Conservation (phyloP, 2,888 invertebrate genomes). For the Erebia epiphron region DNA sequence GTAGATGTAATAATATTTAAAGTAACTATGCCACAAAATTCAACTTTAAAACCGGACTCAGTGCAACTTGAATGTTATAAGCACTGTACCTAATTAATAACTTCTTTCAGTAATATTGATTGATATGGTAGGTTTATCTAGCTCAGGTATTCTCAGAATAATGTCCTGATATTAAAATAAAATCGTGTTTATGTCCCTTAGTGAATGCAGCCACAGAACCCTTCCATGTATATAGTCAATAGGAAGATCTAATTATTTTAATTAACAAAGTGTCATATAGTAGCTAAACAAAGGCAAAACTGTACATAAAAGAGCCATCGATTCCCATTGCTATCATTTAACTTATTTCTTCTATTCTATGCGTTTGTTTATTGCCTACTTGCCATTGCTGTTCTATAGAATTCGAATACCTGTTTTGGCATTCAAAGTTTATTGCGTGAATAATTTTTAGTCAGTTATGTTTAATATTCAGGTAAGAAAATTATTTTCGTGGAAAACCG, state of each 20-base stretch:
- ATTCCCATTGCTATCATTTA: background rate
- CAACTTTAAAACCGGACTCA: no score
- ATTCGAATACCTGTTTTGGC: background rate
- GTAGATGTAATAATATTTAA: no score
- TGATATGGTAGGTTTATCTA: no score
- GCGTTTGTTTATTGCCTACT: background rate
- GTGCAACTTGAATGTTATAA: no score
- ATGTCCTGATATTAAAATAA: no score
- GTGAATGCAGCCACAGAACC: no score
- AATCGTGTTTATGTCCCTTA: no score
- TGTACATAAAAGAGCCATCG: background rate
- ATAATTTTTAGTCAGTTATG: background rate
- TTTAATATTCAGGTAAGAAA: conserved; percentile 5
- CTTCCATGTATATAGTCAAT: background rate
- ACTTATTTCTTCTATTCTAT: background rate
- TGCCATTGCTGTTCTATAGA: background rate
- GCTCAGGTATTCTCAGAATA: no score
- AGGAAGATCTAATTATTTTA: conserved; percentile 12
- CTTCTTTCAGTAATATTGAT: no score
- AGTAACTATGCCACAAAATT: no score
- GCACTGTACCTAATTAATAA: no score
- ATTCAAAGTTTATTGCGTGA: background rate
- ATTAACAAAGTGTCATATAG: conserved; percentile 18
- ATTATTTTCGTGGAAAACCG: background rate
- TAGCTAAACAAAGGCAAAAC: conserved; percentile 11